Percentiles rank a stretch among this genome's conserved stretches.
Evolutionary conservation across 2,113 vertebrate genomes (phyloP).

Genomic region (Bubo bubo): DNA sequence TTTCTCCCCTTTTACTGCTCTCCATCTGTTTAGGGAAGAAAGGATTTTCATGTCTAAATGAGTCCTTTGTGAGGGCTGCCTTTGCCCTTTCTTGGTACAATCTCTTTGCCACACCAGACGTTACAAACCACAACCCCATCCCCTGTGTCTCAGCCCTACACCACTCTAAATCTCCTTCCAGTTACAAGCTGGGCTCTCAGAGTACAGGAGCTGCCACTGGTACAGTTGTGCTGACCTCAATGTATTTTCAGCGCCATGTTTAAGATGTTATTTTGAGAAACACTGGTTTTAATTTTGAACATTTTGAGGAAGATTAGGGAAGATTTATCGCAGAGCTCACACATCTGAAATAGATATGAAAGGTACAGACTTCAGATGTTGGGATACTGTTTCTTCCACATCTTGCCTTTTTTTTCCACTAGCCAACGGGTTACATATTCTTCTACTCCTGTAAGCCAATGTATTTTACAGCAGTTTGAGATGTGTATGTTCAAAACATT

Average conservation of each 20-base stretch:
- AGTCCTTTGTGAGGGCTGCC: background rate
- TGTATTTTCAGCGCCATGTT: background rate
- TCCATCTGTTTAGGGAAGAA: background rate
- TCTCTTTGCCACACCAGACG: background rate
- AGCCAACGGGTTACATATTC: background rate
- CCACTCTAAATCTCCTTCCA: background rate
- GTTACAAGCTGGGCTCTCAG: background rate
- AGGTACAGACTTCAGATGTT: background rate
- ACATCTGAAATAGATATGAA: background rate
- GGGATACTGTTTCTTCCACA: background rate
- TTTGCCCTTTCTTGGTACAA: background rate
- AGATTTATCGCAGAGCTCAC: background rate
- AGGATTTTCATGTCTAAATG: background rate
- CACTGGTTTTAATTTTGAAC: background rate
- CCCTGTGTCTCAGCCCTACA: accelerated
- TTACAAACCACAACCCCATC: accelerated
- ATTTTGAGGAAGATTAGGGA: background rate
- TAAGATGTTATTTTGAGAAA: background rate
- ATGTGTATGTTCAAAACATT: background rate
- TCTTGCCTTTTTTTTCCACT: background rate
- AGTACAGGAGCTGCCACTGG: background rate
- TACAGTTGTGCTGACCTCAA: background rate
- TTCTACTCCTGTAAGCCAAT: background rate
- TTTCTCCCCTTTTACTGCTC: background rate
- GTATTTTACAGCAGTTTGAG: background rate